Evolutionary conservation across 2,888 invertebrate species (phyloP).

Genomic region (Pterobdella sp.): DNA sequence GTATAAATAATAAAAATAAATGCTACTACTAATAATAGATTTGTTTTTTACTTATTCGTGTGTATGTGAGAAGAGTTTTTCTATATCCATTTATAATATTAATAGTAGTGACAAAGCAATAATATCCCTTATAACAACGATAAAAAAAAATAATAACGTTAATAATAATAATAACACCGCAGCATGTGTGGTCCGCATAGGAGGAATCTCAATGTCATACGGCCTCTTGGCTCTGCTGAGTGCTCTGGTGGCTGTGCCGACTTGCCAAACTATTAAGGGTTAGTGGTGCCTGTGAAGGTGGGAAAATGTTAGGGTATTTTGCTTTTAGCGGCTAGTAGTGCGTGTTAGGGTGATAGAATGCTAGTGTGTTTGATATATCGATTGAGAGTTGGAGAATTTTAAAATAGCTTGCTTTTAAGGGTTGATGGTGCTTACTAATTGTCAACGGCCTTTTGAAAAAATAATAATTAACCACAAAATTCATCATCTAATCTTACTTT

Average conservation of each 20-base stretch:
- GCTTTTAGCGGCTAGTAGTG: not conserved
- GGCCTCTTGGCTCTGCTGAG: slow-evolving; percentile 33
- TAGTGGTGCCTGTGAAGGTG: not conserved
- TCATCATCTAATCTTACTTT: not conserved
- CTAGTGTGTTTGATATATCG: not conserved
- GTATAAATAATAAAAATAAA: no score
- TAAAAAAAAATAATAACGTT: not conserved
- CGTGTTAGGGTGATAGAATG: not conserved
- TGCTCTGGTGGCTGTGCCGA: slow-evolving; percentile 35
- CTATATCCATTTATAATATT: no score
- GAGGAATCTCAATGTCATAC: slow-evolving; percentile 37
- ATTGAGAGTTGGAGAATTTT: not conserved
- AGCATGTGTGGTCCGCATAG: slow-evolving; percentile 35
- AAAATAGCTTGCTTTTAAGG: not conserved
- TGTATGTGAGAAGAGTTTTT: no score
- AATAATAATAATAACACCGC: not conserved
- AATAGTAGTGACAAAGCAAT: not conserved
- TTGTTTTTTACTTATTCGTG: no score
- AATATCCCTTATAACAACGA: not conserved
- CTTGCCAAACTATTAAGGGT: slow-evolving; percentile 33
- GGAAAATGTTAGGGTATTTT: not conserved
- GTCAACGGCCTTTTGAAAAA: no score
- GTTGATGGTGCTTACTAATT: no score
- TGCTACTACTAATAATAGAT: no score
- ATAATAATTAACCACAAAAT: no score